phyloP scores from a whole-genome alignment of 2,888 invertebrate genomes.

The Cheilosia soror region DNA sequence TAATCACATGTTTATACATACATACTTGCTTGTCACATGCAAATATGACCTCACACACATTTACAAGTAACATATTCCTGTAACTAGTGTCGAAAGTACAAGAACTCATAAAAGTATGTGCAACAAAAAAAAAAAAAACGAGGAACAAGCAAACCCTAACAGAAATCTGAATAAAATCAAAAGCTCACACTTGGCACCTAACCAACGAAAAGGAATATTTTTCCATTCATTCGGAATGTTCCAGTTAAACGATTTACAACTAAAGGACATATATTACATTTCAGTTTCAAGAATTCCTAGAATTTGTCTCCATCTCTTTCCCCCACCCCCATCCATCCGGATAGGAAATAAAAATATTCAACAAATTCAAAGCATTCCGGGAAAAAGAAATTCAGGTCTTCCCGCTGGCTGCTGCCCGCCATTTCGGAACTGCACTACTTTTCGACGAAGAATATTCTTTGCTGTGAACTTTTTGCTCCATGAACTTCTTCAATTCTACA shows the following conservation, averaged over 20 bases:
- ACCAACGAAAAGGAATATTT: constrained; percentile 43
- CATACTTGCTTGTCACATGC: not conserved
- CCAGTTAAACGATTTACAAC: constrained; percentile 69
- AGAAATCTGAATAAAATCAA: constrained; percentile 59
- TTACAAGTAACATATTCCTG: constrained; percentile 15
- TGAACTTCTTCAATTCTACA: constrained; percentile 54
- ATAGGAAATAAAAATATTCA: constrained; percentile 46
- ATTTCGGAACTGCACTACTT: constrained; percentile 33
- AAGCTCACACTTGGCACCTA: constrained; percentile 65
- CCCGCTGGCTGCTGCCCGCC: not conserved
- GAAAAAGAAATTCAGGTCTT: not conserved
- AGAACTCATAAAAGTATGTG: constrained; percentile 23
- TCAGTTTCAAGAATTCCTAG: constrained; percentile 53
- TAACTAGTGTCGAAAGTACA: constrained; percentile 45
- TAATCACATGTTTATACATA: constrained; percentile 24
- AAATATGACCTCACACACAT: not conserved
- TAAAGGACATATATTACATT: constrained; percentile 66
- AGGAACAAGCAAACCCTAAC: not conserved
- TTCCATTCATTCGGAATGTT: constrained; percentile 54
- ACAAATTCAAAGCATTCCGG: constrained; percentile 37
- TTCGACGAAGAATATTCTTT: constrained; percentile 26
- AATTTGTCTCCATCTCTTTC: constrained; percentile 17
- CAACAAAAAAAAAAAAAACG: constrained; percentile 2
- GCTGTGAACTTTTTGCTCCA: constrained; percentile 47
- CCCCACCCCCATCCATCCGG: not conserved